These are phyloP conservation scores for Onychomys leucogaster DNA, from an alignment of 2,797 vertebrate genomes.

Conservation along the genomic window DNA sequence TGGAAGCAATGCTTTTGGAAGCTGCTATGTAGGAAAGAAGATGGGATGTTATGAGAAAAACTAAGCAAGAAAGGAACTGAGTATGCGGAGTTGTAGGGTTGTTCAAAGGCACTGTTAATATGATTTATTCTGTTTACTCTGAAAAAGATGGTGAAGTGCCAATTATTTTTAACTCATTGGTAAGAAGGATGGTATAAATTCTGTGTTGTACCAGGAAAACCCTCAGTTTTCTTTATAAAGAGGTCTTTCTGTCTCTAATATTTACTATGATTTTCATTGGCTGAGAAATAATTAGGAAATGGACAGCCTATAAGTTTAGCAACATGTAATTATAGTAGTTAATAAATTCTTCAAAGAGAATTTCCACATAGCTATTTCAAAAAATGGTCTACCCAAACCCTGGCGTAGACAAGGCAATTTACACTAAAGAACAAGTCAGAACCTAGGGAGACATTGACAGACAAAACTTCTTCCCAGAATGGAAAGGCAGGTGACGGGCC, in stretches of 20 bases:
- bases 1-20: background rate
- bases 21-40: background rate
- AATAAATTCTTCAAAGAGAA: slow-evolving; percentile 6
- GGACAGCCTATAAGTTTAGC: background rate
- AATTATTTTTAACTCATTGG: background rate
- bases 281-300: background rate
- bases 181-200: background rate
- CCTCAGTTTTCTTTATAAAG: background rate
- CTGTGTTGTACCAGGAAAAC: background rate
- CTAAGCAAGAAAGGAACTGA: background rate
- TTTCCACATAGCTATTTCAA: background rate
- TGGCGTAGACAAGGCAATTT: background rate
- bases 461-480: no score
- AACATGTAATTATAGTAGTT: background rate
- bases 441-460: background rate
- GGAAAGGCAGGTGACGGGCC: background rate
- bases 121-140: background rate
- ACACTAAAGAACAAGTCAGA: rapidly evolving
- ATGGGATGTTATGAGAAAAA: background rate
- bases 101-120: background rate
- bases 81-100: background rate
- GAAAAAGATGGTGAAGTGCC: background rate
- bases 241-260: background rate
- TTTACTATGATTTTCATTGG: background rate
- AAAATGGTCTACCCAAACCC: background rate